These are phyloP conservation scores for Cuculus canorus DNA, from an alignment of 2,797 vertebrate genomes.

Conservation along the genomic window DNA sequence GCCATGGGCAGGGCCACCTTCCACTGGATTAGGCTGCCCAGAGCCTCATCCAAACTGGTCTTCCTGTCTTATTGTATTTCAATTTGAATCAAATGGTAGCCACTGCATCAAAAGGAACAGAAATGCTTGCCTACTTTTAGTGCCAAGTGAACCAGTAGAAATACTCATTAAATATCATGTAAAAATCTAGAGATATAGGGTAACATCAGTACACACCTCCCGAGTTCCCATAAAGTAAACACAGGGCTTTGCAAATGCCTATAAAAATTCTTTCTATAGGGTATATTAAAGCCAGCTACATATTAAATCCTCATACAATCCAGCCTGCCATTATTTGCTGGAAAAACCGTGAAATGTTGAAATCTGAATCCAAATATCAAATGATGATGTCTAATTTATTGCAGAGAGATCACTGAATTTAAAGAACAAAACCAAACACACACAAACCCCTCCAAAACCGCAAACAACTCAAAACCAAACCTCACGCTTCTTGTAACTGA, in stretches of 20 bases:
- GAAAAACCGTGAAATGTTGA: background rate
- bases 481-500: background rate
- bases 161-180: background rate
- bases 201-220: background rate
- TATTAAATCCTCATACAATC: background rate
- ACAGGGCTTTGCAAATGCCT: background rate
- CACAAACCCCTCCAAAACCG: background rate
- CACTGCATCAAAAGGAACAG: background rate
- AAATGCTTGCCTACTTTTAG: background rate
- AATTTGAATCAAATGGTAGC: background rate
- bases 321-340: background rate
- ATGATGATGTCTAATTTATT: background rate
- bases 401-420: background rate
- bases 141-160: background rate
- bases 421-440: no score
- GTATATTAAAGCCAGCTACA: background rate
- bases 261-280: background rate
- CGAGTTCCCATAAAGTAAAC: background rate
- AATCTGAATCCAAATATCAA: background rate
- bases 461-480: background rate
- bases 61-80: background rate
- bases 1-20: no score
- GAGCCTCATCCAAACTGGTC: no score
- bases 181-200: background rate
- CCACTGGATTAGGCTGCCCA: no score